Conservation (phyloP, 2,113 vertebrate genomes). For the Euleptes europaea region DNA sequence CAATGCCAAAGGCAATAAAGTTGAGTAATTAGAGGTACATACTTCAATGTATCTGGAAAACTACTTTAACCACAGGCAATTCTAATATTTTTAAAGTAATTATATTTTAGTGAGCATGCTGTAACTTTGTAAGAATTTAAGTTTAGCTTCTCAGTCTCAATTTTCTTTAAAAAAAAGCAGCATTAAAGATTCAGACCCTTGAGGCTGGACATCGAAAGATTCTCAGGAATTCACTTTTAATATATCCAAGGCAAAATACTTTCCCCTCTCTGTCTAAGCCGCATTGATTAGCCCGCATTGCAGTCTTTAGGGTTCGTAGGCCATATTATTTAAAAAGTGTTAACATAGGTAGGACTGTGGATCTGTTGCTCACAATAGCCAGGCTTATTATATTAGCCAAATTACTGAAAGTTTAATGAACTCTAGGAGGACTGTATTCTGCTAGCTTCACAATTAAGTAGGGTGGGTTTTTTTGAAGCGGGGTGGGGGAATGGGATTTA, state of each 20-base stretch:
- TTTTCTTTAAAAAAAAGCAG: neutral
- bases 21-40: constrained; percentile 6
- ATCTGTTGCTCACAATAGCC: neutral
- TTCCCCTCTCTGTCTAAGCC: neutral
- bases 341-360: too few species aligned
- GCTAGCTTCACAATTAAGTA: neutral
- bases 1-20: constrained; percentile 17
- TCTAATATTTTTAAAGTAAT: neutral
- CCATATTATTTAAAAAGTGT: too few species aligned
- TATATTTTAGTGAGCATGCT: neutral
- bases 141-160: neutral
- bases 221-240: neutral
- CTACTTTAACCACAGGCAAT: constrained; percentile 20
- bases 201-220: neutral
- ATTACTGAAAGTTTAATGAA: neutral
- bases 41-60: constrained; percentile 4
- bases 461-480: neutral
- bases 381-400: neutral
- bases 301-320: too few species aligned
- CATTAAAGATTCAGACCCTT: constrained; percentile 3
- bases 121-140: neutral
- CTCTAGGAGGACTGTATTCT: neutral
- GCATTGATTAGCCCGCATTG: neutral
- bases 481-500: too few species aligned
- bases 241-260: neutral